Conservation (phyloP, 1,140 invertebrate species). For the Atta colombica region DNA sequence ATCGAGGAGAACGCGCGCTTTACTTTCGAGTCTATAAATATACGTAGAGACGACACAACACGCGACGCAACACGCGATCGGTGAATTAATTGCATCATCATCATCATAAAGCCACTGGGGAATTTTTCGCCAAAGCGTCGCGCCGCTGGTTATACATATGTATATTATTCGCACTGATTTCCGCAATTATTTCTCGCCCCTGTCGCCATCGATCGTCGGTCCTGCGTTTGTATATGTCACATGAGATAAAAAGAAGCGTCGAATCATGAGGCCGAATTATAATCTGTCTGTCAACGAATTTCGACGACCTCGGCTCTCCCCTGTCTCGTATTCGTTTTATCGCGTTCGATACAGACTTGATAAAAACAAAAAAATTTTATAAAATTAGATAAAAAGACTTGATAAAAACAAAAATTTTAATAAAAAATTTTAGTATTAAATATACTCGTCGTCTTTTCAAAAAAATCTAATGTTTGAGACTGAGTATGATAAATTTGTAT, state of each 20-base stretch:
- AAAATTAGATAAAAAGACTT: too few relatives aligned
- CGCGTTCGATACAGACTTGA: background rate
- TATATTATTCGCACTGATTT: background rate
- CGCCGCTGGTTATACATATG: too few relatives aligned
- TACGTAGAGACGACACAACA: conserved; percentile 41
- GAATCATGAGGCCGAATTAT: background rate
- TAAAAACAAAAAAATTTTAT: too few relatives aligned
- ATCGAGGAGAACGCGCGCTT: conserved; percentile 8
- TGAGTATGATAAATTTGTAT: too few relatives aligned
- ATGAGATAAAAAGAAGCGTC: background rate
- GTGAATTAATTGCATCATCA: conserved; percentile 47
- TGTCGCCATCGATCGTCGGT: background rate
- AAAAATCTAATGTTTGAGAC: background rate
- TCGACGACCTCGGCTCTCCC: background rate
- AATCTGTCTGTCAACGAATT: background rate
- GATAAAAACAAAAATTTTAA: background rate
- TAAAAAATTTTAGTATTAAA: background rate
- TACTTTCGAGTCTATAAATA: conserved; percentile 62
- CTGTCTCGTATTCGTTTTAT: background rate
- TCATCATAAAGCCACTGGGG: background rate
- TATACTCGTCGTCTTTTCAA: background rate
- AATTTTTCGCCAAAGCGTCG: background rate
- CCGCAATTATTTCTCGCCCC: background rate
- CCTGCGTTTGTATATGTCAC: background rate
- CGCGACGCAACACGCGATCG: conserved; percentile 24